A percentile compares a stretch with the other conserved stretches of the same genome.
These are phyloP conservation scores for Megaustenia siamemsis DNA, from an alignment of 2,888 invertebrate species.

Conservation along the genomic window DNA sequence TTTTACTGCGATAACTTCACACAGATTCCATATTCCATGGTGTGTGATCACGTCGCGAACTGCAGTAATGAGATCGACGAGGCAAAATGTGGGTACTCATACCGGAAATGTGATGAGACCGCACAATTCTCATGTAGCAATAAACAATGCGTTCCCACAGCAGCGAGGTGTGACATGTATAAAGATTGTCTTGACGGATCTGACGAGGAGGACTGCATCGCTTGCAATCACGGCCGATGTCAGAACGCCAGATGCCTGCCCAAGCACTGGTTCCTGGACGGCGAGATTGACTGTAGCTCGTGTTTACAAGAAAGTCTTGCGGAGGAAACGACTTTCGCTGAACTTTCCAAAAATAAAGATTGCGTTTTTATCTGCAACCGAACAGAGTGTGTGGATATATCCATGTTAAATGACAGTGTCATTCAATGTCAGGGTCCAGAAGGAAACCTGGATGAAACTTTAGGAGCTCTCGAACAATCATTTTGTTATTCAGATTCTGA, in stretches of 20 bases:
- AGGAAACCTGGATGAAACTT: conserved; percentile 39
- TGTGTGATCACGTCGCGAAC: conserved; percentile 10
- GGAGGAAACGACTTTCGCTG: not conserved
- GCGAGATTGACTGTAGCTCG: conserved; percentile 39
- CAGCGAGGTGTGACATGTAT: conserved; percentile 28
- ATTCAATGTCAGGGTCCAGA: conserved; percentile 44
- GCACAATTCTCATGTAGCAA: not conserved
- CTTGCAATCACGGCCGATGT: conserved; percentile 16
- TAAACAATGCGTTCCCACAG: not conserved
- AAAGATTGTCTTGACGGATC: conserved; percentile 36
- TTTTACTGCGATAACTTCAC: conserved; percentile 23
- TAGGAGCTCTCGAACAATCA: conserved; percentile 33
- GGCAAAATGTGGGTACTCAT: not conserved
- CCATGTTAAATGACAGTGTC: conserved; percentile 26
- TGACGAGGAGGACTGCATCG: conserved; percentile 35
- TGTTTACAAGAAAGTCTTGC: not conserved
- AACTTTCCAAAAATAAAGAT: not conserved
- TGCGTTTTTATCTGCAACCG: conserved; percentile 47
- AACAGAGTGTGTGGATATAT: conserved; percentile 18
- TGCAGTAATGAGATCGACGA: conserved; percentile 15
- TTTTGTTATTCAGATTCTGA: conserved; percentile 11
- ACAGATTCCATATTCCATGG: conserved; percentile 18
- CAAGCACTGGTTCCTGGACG: conserved; percentile 40
- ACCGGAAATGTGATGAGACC: not conserved
- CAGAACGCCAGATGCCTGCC: conserved; percentile 37